These are phyloP conservation scores for Corythornis madagascariensis DNA, from an alignment of 2,113 vertebrate species.

Conservation along the genomic window DNA sequence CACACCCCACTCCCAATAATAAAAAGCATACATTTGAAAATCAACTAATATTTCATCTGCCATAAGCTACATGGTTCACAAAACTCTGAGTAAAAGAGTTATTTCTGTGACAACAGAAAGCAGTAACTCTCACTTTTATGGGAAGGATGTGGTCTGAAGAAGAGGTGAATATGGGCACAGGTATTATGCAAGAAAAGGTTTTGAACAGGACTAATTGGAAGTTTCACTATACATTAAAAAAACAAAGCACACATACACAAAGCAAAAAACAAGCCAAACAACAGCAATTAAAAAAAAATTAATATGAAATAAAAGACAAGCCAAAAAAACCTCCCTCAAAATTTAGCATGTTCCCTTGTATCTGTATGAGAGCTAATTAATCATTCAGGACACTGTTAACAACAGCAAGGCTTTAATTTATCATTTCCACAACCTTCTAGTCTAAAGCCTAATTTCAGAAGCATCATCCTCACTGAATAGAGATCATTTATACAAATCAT, in stretches of 20 bases:
- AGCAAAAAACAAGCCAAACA: too few species aligned
- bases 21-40: neutral
- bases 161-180: neutral
- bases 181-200: neutral
- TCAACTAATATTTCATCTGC: neutral
- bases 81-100: neutral
- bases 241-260: neutral
- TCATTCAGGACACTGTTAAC: neutral
- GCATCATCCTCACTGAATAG: neutral
- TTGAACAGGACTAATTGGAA: neutral
- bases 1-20: neutral
- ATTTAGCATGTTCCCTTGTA: neutral
- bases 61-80: accelerated
- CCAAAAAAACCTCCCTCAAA: neutral
- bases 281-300: too few species aligned
- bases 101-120: constrained; percentile 17
- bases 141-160: neutral
- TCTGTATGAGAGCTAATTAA: neutral
- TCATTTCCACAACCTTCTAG: neutral
- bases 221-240: neutral
- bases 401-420: neutral
- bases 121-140: neutral
- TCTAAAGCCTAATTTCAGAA: neutral
- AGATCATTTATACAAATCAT: neutral
- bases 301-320: too few species aligned